Evolutionary conservation across 2,888 invertebrate species (phyloP).

Genomic region (Apoda limacodes): DNA sequence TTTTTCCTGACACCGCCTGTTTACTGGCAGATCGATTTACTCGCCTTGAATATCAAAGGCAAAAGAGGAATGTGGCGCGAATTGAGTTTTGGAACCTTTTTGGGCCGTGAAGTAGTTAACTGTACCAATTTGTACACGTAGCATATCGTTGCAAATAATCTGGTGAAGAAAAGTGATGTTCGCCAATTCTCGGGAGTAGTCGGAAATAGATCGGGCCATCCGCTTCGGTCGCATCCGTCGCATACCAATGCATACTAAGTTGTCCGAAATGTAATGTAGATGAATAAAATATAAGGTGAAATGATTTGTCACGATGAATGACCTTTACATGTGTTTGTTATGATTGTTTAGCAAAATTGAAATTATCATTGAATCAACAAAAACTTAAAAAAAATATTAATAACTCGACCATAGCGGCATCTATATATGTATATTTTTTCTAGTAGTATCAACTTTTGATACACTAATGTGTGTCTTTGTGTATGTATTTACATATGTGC

Average conservation of each 20-base stretch:
- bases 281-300: too few species aligned
- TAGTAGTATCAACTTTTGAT: too few species aligned
- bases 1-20: constrained; percentile 33
- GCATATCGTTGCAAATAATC: constrained; percentile 47
- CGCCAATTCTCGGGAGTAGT: constrained; percentile 38
- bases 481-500: too few species aligned
- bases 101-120: constrained; percentile 25
- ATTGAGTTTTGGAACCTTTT: constrained; percentile 33
- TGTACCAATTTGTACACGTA: too few species aligned
- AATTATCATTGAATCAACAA: too few species aligned
- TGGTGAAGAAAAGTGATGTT: constrained; percentile 25
- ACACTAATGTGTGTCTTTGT: too few species aligned
- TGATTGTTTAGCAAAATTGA: too few species aligned
- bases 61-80: constrained; percentile 20
- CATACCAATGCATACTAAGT: constrained; percentile 3
- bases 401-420: too few species aligned
- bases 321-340: too few species aligned
- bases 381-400: too few species aligned
- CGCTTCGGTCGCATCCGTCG: constrained; percentile 19
- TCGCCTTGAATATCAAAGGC: constrained; percentile 7
- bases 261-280: background rate
- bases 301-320: too few species aligned
- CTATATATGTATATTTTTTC: too few species aligned
- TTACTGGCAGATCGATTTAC: constrained; percentile 31
- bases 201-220: constrained; percentile 52